These are phyloP conservation scores for Venturia canescens DNA, from an alignment of 1,140 invertebrate genomes.

Conservation along the genomic window DNA sequence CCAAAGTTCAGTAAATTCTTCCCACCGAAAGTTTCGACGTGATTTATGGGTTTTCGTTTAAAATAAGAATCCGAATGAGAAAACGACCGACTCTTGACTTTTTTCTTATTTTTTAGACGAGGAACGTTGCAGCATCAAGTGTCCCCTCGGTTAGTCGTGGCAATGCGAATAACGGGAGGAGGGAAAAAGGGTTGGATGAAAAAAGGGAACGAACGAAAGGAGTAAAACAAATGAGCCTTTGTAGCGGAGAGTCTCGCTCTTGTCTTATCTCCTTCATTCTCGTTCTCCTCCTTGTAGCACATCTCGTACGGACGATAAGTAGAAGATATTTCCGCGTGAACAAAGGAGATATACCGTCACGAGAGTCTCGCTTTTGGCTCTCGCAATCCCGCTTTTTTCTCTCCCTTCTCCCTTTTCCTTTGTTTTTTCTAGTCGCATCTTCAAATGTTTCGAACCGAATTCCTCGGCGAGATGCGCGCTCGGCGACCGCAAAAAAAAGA, in stretches of 20 bases:
- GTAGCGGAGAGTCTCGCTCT: neutral
- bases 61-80: neutral
- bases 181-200: neutral
- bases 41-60: neutral
- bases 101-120: neutral
- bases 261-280: constrained; percentile 13
- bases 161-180: neutral
- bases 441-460: constrained; percentile 8
- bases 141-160: neutral
- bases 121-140: neutral
- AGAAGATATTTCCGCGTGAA: constrained; percentile 19
- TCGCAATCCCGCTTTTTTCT: neutral
- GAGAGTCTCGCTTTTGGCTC: neutral
- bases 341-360: constrained; percentile 10
- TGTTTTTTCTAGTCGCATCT: neutral
- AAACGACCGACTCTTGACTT: neutral
- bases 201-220: neutral
- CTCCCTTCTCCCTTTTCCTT: neutral
- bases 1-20: no score
- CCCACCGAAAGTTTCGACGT: no score
- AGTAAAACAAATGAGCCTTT: constrained; percentile 17
- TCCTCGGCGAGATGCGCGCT: neutral
- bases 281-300: neutral
- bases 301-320: constrained; percentile 22
- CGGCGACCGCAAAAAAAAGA: neutral